phyloP scores from a whole-genome alignment of 2,797 vertebrate genomes.

The Ambastaia sidthimunki region DNA sequence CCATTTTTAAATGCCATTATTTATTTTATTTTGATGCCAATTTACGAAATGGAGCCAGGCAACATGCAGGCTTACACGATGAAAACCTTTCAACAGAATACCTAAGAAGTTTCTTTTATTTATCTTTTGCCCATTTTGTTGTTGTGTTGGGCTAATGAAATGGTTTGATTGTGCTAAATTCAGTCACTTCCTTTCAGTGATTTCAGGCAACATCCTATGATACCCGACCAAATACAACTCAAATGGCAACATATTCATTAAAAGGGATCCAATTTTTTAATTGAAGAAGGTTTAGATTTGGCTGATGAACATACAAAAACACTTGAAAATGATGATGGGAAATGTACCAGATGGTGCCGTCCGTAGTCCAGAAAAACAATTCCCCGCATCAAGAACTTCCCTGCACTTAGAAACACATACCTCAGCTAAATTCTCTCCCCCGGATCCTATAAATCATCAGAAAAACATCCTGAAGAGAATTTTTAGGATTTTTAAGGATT shows the following conservation, averaged over 20 bases:
- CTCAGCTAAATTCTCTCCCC: conserved; percentile 8
- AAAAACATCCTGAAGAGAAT: conserved; percentile 9
- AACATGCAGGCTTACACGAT: too few relatives aligned
- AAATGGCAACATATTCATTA: neutral
- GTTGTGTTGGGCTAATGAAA: neutral
- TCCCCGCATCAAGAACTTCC: neutral
- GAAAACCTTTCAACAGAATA: too few relatives aligned
- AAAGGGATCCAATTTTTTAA: neutral
- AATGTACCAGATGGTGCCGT: conserved; percentile 31
- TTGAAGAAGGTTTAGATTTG: neutral
- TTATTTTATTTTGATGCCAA: too few relatives aligned
- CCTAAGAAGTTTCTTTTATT: too few relatives aligned
- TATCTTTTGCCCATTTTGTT: neutral
- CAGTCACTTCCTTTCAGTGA: too few relatives aligned
- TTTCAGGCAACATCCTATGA: neutral
- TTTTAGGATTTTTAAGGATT: conserved; percentile 35
- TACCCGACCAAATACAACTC: neutral
- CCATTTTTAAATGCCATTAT: too few relatives aligned
- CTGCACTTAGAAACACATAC: neutral
- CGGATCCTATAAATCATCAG: conserved; percentile 9
- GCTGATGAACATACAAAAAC: neutral
- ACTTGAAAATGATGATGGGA: neutral
- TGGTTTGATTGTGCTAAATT: neutral
- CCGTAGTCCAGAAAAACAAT: conserved; percentile 49
- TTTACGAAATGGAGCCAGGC: too few relatives aligned